Evolutionary conservation across 2,888 invertebrate genomes (phyloP).

Genomic region (Creontiades dilutus): DNA sequence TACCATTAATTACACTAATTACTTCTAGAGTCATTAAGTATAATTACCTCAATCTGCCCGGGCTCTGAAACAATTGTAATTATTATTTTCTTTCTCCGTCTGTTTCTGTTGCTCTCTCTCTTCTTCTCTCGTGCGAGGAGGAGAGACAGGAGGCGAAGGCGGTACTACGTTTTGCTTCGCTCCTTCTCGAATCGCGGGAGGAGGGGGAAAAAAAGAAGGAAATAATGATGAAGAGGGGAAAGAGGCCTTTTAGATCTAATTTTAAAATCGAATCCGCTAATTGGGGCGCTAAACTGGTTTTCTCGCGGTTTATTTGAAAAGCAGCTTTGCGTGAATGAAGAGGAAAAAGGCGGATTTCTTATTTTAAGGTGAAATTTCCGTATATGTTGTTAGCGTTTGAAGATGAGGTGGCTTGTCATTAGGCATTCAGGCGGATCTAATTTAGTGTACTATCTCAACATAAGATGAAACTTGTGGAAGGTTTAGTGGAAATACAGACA

Average conservation of each 20-base stretch:
- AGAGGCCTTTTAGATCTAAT: not conserved
- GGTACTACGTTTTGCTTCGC: not conserved
- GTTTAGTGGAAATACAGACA: too few relatives aligned
- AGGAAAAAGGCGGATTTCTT: too few relatives aligned
- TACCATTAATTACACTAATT: slow-evolving; percentile 76
- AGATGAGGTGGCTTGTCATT: too few relatives aligned
- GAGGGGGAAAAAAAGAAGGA: not conserved
- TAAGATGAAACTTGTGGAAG: too few relatives aligned
- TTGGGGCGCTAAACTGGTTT: not conserved
- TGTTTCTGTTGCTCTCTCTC: slow-evolving; percentile 65
- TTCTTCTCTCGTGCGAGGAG: slow-evolving; percentile 11
- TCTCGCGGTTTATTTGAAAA: not conserved
- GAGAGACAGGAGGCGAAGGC: not conserved
- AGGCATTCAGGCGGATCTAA: too few relatives aligned
- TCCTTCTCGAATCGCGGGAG: slow-evolving; percentile 3
- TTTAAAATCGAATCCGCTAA: not conserved
- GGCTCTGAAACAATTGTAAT: slow-evolving; percentile 75
- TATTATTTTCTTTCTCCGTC: slow-evolving; percentile 75
- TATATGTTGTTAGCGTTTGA: too few relatives aligned
- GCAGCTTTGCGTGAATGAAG: not conserved
- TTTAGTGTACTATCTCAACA: too few relatives aligned
- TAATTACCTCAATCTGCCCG: slow-evolving; percentile 76
- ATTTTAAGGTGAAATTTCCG: too few relatives aligned
- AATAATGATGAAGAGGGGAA: not conserved
- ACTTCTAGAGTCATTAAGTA: slow-evolving; percentile 76